Evolutionary conservation across 2,797 vertebrate genomes (phyloP), one percentile per base, ranked within the genome.

Genomic region (Sphenodon punctatus): DNA sequence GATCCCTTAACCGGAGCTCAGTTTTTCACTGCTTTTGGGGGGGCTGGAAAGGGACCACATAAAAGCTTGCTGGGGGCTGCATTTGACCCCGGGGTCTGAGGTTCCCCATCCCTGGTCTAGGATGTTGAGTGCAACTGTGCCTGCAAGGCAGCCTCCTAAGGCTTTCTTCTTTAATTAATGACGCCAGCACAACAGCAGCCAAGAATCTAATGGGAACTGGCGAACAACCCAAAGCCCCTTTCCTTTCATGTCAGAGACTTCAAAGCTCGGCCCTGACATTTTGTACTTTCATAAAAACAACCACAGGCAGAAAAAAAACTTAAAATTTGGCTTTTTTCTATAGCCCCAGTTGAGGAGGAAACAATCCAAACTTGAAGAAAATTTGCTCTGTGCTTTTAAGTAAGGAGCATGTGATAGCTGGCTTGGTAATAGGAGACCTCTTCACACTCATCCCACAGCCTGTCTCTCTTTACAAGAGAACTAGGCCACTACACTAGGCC

Each of bases 371-470:
- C 5, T 15, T 1, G 16, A 25, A 38, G 60, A 49, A 9, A 2
- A 46, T 13, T 32, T 43, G 4, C 4, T 30, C 48, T 5, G 1
- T 30, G 32, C 16, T 34, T 14, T 19, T 20, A 19, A 36, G 25
- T 46, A 22, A 59, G 8, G 48, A 48, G 42, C 3, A 6, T 10
- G 14, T 19, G 27, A 30, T 48, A 39, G 46, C 42, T 74, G 51
- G 25, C 0, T 0, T 0, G 8, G n/a, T 48, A 63, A 5, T 56
- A 14, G 43, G 14, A 0, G 17, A 9, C 0, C 25, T 14, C 36
- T 4, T 6, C 3, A 23, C 6, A 1, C n/a, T 17, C 6, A 23
- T 46, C 9, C 23, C 41, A 64, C 36, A 34, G 43, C 5, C 38
- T 2, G 12, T 1, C 19, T 5, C 58, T 2, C 2, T 49, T 69